Base-by-base conservation (phyloP, 1,140 invertebrate species). In the Drosophila rhopaloa region DNA sequence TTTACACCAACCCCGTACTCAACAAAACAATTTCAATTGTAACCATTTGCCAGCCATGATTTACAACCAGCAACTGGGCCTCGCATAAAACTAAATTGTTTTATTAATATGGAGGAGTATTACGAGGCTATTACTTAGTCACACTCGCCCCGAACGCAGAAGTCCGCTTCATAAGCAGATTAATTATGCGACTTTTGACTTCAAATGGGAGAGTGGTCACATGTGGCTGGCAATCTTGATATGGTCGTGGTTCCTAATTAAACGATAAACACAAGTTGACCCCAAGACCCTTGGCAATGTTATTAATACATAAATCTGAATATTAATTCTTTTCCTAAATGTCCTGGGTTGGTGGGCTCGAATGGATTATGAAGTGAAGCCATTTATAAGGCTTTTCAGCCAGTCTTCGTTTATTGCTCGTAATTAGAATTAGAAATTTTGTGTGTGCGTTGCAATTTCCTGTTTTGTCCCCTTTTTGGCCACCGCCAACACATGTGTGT, bases 291-390 rank as follows among this genome's bases (percentile, higher is more conserved):
- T 58, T 50, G 61, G 53, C 54, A 78, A 86, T 85, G 78, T 78
- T 85, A 85, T 85, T 85, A 86, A 86, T 86, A 86, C 82, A 85
- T 85, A 86, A 85, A 85, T 85, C 82, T 81, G 82, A 86, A 85
- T 85, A 85, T 85, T 85, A 85, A 85, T 85, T 86, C 66, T 58
- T 71, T 48, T 71, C 19, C 43, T 11, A 38, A 58, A 71, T 71
- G 55, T 63, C 47, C 59, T 19, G 50, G 53, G 29, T 27, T 60
- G 9, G 43, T 38, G 4, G 24, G 60, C 9, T 38, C 65, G 65
- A 63, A 75, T 74, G 81, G 81, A 85, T 81, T 85, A 85, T 85
- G 82, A 85, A 85, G 54, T 55, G 56, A 43, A 55, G 16, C 55
- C 79, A 82, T 82, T 82, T 82, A 65, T 82, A 74, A 63, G 79